phyloP scores from a whole-genome alignment of 2,113 vertebrate species.

The Chaetodon auriga region DNA sequence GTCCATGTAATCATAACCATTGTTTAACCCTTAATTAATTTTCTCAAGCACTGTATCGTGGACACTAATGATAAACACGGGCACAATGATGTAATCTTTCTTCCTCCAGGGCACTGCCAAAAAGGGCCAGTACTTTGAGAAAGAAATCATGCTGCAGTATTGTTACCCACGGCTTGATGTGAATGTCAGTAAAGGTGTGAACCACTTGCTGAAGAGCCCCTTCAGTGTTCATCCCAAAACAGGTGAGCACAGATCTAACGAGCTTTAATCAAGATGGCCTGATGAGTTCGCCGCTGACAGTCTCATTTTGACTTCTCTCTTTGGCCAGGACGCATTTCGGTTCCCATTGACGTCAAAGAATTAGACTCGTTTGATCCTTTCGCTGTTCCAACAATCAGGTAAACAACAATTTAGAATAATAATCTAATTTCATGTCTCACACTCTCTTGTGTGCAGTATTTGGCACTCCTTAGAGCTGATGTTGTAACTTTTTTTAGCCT shows the following conservation, averaged over 20 bases:
- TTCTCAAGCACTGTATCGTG: background rate
- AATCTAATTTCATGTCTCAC: background rate
- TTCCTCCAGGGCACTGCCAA: slow-evolving; percentile 37
- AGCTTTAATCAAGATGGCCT: background rate
- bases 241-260: slow-evolving; percentile 74
- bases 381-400: slow-evolving; percentile 94
- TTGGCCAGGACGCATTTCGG: slow-evolving; percentile 90
- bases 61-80: background rate
- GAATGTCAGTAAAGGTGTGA: slow-evolving; percentile 96
- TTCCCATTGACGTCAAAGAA: slow-evolving; percentile 91
- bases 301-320: slow-evolving; percentile 16
- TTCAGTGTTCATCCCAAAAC: slow-evolving; percentile 99
- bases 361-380: slow-evolving; percentile 94
- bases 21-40: background rate
- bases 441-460: background rate
- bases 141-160: slow-evolving; percentile 96
- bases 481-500: slow-evolving; percentile 70
- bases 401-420: background rate
- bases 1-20: too few species aligned
- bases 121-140: slow-evolving; percentile 78
- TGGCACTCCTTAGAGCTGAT: background rate
- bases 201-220: slow-evolving; percentile 96
- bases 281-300: background rate
- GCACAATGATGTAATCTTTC: background rate
- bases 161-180: slow-evolving; percentile 96